Evolutionary conservation across 2,888 invertebrate genomes (phyloP).

Genomic region (Andrena camellia): DNA sequence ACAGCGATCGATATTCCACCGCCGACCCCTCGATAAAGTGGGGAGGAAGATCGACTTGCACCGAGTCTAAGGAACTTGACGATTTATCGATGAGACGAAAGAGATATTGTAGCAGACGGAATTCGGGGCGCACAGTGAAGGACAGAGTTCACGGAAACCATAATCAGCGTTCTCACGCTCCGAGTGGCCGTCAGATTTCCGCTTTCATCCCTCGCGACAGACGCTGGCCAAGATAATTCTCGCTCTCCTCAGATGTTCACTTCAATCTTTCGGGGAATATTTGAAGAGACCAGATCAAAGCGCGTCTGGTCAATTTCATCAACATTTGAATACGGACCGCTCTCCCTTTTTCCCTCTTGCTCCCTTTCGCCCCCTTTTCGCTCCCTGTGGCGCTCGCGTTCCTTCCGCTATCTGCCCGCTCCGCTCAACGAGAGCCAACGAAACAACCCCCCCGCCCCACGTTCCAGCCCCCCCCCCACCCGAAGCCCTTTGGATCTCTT

Average conservation of each 20-base stretch:
- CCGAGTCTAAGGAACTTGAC: no score
- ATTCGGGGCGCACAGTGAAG: neutral
- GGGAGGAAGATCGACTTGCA: neutral
- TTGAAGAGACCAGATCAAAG: slow-evolving; percentile 85
- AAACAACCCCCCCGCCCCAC: slow-evolving; percentile 57
- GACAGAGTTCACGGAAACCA: slow-evolving; percentile 22
- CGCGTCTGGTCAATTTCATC: slow-evolving; percentile 85
- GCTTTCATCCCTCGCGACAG: slow-evolving; percentile 43
- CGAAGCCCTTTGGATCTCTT: slow-evolving; percentile 72
- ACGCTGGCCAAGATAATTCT: slow-evolving; percentile 77
- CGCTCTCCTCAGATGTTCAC: slow-evolving; percentile 84
- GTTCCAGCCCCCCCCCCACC: slow-evolving; percentile 35
- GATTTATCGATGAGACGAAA: neutral
- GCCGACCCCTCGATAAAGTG: neutral
- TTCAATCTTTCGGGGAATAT: slow-evolving; percentile 85
- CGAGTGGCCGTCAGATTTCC: slow-evolving; percentile 36
- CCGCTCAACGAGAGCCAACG: slow-evolving; percentile 55
- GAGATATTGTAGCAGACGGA: neutral
- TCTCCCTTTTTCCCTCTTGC: slow-evolving; percentile 23
- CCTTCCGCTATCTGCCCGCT: slow-evolving; percentile 43
- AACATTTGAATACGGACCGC: slow-evolving; percentile 84
- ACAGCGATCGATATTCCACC: neutral
- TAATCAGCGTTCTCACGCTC: slow-evolving; percentile 17
- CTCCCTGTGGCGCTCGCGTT: slow-evolving; percentile 20
- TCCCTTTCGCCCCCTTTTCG: slow-evolving; percentile 22